These are phyloP conservation scores for Chelonus formosanus DNA, from an alignment of 2,888 invertebrate genomes.

Conservation along the genomic window DNA sequence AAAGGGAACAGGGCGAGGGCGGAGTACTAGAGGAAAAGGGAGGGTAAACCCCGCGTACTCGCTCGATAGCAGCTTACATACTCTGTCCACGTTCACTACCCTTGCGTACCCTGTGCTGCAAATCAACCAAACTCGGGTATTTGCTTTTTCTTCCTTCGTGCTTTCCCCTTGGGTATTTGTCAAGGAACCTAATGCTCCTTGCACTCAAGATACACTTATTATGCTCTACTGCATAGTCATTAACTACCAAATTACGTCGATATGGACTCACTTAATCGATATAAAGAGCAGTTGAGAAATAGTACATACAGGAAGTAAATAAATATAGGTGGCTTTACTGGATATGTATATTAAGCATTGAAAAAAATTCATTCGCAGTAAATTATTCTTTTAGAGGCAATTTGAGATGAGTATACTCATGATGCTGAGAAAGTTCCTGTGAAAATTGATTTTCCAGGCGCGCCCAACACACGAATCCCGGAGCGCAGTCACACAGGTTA, in stretches of 20 bases:
- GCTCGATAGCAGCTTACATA: slow-evolving; percentile 63
- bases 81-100: slow-evolving; percentile 56
- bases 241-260: no score
- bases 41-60: slow-evolving; percentile 57
- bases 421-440: slow-evolving; percentile 40
- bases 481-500: slow-evolving; percentile 42
- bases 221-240: no score
- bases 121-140: slow-evolving; percentile 29
- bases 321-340: no score
- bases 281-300: no score
- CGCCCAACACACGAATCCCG: slow-evolving; percentile 39
- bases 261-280: no score
- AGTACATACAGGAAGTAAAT: no score
- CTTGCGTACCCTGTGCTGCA: slow-evolving; percentile 30
- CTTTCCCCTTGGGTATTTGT: slow-evolving; percentile 5
- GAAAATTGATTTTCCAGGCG: slow-evolving; percentile 48
- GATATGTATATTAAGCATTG: no score
- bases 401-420: slow-evolving; percentile 28
- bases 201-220: no score
- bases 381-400: background rate
- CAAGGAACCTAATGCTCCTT: no score
- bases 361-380: no score
- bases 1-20: slow-evolving; percentile 46
- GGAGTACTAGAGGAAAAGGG: slow-evolving; percentile 43
- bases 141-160: slow-evolving; percentile 35